phyloP scores from a whole-genome alignment of 2,113 vertebrate genomes.

The Strix aluco region DNA sequence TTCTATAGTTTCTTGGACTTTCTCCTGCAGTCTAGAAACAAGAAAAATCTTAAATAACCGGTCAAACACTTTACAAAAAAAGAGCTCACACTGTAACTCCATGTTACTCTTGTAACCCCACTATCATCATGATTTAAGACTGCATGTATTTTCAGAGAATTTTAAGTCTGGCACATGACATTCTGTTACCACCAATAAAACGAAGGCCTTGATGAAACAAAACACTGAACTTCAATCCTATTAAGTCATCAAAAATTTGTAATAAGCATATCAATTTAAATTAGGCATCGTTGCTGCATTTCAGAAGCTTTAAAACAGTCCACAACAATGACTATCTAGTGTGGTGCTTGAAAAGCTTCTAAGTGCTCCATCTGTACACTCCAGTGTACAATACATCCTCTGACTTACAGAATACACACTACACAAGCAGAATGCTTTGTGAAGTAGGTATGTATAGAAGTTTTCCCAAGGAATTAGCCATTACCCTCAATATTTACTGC shows the following conservation, averaged over 20 bases:
- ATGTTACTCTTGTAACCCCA: neutral
- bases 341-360: neutral
- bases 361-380: neutral
- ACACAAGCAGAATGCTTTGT: neutral
- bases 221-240: neutral
- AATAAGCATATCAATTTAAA: neutral
- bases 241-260: neutral
- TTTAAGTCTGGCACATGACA: neutral
- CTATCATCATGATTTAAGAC: neutral
- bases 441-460: neutral
- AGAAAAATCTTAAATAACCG: slow-evolving; percentile 1
- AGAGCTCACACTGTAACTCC: neutral
- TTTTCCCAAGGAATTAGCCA: neutral
- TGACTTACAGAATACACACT: neutral
- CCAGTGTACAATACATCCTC: neutral
- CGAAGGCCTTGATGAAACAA: neutral
- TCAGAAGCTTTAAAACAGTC: neutral
- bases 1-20: slow-evolving; percentile 96
- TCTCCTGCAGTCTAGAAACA: slow-evolving; percentile 89
- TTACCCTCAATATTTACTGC: neutral
- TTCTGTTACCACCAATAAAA: neutral
- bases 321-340: neutral
- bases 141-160: neutral
- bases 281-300: neutral
- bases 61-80: neutral